Conservation (phyloP, 2,888 invertebrate species). For the Callinectes sapidus region DNA sequence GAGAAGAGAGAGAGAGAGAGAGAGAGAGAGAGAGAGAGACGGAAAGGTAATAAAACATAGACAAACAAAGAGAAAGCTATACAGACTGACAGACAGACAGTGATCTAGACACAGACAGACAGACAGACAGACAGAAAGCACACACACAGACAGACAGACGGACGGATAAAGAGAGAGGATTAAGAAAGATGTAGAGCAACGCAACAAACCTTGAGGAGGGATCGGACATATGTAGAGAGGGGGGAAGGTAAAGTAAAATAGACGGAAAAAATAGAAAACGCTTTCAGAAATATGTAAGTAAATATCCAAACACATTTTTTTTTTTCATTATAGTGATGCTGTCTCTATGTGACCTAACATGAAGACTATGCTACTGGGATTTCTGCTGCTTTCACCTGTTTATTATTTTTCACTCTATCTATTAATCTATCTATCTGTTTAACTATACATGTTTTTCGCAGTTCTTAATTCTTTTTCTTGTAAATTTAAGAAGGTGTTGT, state of each 20-base stretch:
- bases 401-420: neutral
- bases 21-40: slow-evolving; percentile 15
- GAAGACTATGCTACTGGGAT: neutral
- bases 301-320: neutral
- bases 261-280: neutral
- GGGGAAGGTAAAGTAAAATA: neutral
- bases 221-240: neutral
- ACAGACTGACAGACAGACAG: neutral
- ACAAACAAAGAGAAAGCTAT: neutral
- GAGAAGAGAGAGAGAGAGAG: slow-evolving; percentile 26
- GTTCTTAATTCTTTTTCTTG: neutral
- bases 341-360: neutral
- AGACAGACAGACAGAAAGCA: neutral
- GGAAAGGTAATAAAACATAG: neutral
- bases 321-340: neutral
- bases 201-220: neutral
- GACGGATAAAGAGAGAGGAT: neutral
- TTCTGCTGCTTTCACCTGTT: neutral
- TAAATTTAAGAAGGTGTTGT: neutral
- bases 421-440: neutral
- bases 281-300: neutral
- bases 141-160: neutral
- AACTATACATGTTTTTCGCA: neutral
- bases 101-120: neutral
- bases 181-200: neutral